Conservation (phyloP, 2,888 invertebrate species). For the Leptopilina syphax region DNA sequence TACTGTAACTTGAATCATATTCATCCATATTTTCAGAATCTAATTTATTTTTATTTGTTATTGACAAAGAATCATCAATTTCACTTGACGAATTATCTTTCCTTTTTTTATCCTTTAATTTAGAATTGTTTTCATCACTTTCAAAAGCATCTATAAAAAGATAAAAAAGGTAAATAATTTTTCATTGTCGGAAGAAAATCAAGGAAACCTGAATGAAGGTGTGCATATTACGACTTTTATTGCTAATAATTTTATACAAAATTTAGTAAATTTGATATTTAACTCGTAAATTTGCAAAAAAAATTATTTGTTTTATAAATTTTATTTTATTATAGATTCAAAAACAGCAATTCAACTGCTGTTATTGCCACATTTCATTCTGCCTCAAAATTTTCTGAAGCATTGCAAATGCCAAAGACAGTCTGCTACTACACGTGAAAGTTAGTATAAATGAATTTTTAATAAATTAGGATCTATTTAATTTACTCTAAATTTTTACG, state of each 20-base stretch:
- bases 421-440: background rate
- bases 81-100: no score
- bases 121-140: no score
- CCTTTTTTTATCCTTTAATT: no score
- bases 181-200: background rate
- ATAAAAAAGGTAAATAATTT: no score
- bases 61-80: no score
- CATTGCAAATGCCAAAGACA: background rate
- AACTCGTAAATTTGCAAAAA: no score
- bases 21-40: no score
- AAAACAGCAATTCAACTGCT: background rate
- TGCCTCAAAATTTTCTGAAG: background rate
- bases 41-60: no score
- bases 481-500: background rate
- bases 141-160: no score
- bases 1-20: no score
- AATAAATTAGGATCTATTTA: background rate
- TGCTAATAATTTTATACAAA: background rate
- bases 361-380: background rate
- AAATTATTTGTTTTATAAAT: no score
- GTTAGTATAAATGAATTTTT: background rate
- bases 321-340: background rate
- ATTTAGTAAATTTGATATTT: no score
- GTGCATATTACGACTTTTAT: background rate
- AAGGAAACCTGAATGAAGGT: background rate